phyloP scores from a whole-genome alignment of 2,113 vertebrate species.

The Hippocampus mohnikei region DNA sequence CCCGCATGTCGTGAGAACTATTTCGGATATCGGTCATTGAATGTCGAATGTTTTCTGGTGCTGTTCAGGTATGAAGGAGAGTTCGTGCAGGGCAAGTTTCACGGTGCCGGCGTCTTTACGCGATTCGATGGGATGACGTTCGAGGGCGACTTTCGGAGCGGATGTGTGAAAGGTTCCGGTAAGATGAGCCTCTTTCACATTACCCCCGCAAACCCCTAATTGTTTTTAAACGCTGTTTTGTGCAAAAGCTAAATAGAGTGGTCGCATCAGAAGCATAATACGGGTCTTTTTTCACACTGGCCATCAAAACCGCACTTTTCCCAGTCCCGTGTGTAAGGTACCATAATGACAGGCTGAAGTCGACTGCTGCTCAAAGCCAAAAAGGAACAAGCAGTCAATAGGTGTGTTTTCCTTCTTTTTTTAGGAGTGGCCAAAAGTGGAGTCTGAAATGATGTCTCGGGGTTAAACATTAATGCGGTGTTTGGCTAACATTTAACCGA shows the following conservation, averaged over 20 bases:
- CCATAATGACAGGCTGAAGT: background rate
- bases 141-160: conserved; percentile 93
- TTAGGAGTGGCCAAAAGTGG: background rate
- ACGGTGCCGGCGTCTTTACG: conserved; percentile 87
- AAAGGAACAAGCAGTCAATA: background rate
- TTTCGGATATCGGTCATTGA: background rate
- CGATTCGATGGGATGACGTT: conserved; percentile 92
- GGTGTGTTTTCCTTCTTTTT: background rate
- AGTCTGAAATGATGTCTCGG: background rate
- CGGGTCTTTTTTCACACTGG: background rate
- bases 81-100: conserved; percentile 95
- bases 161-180: conserved; percentile 92
- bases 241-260: too few species aligned
- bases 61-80: conserved; percentile 90
- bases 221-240: too few species aligned
- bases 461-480: conserved; percentile 2
- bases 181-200: conserved; percentile 40
- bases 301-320: background rate
- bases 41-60: background rate
- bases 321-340: background rate
- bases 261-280: too few species aligned
- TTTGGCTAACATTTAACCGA: conserved; percentile 2
- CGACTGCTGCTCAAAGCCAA: background rate
- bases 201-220: too few species aligned
- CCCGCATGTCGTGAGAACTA: background rate